Base-by-base conservation (phyloP, 2,888 invertebrate species). In the Fissipunctia ypsillon region DNA sequence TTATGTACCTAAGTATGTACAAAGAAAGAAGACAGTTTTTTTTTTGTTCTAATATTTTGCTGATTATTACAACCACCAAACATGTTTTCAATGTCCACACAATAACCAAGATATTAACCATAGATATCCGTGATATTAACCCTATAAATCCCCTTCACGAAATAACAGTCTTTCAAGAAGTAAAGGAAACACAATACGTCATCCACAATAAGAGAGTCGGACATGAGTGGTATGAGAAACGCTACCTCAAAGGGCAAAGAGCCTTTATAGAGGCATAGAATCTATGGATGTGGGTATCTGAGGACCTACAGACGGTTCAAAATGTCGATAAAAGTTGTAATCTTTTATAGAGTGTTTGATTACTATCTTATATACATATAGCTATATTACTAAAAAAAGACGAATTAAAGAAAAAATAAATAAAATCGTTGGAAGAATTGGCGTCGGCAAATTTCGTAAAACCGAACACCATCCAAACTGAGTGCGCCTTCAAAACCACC, bases 221-320 rank as follows among this genome's bases (percentile, higher is more conserved):
- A 81, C 91, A 88, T 87, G 91, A 88, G 84, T 80, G 73, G 91
- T 88, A 90, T 92, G 73, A 86, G 84, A 90, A 71, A 45, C 2
- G 25, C 28, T 43, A 28, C 14, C 61, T 72, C 66, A 10, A 57
- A 56, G 48, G 56, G 48, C 65, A 31, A 48, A 31, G 38, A 48
- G n/a, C 16, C 38, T 56, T 72, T 41, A 48, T 52, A 38, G 22
- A 43, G 48, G 25, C 41, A n/a, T n/a, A 16, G 2, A 25, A 41
- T 16, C 48, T 54, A 75, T 75, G 22, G 61, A 69, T 69, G 14
- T 31, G 22, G 22, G 28, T 43, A 19, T 54, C 6, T n/a, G 2
- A n/a, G 31, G 52, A 14, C 16, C 16, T 22, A 28, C 9, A 12
- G 12, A 22, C 6, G 43, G 4, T 35, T 43, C 16, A 25, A n/a